A percentile compares a stretch with the other conserved stretches of the same genome.
Evolutionary conservation across 2,797 vertebrate species (phyloP).

Genomic region (Liasis olivaceus): DNA sequence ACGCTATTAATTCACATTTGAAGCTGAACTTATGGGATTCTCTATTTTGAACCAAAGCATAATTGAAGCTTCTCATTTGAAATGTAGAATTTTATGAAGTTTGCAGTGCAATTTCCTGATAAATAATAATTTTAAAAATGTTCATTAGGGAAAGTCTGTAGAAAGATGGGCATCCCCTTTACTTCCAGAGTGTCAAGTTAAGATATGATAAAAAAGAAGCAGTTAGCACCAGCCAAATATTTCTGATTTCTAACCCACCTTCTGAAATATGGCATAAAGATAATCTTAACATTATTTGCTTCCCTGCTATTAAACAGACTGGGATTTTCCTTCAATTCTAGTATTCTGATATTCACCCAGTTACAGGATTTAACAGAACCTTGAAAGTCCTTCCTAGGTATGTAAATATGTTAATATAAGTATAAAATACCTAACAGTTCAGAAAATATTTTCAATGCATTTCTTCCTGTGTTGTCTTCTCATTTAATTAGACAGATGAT

Average conservation of each 20-base stretch:
- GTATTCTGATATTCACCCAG: not conserved
- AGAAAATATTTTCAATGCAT: not conserved
- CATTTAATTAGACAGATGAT: conserved; percentile 77
- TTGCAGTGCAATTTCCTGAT: no score
- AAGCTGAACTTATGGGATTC: no score
- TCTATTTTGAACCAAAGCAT: no score
- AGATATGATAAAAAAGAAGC: not conserved
- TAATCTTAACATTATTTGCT: not conserved
- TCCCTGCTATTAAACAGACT: not conserved
- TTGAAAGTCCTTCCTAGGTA: not conserved
- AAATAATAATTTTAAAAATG: not conserved
- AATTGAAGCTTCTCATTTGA: no score
- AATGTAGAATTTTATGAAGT: no score
- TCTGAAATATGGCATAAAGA: not conserved
- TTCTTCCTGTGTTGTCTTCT: conserved; percentile 31
- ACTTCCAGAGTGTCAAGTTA: not conserved
- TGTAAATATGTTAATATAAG: not conserved
- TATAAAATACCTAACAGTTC: not conserved
- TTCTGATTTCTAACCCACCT: not conserved
- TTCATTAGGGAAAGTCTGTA: not conserved
- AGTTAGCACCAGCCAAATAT: not conserved
- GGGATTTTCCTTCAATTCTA: not conserved
- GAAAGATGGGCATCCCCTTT: no score
- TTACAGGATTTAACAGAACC: not conserved
- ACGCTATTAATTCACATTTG: no score